Percentiles rank a stretch among this genome's conserved stretches.
phyloP scores from a whole-genome alignment of 2,113 vertebrate genomes.

The Lophius piscatorius region DNA sequence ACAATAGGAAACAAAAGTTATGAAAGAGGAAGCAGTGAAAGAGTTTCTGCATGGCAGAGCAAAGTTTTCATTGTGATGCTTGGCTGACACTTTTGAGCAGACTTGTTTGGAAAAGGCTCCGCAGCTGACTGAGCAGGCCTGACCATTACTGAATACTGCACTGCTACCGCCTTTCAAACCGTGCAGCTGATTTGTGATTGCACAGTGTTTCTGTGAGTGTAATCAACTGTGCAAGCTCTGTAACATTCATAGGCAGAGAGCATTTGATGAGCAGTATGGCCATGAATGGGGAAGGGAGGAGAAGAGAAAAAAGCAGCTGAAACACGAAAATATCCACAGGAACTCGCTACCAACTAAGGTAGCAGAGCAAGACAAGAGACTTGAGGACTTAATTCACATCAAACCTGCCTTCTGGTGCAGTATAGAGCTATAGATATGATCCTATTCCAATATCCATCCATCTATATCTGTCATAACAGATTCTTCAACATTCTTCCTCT shows the following conservation, averaged over 20 bases:
- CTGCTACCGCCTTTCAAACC: conserved; percentile 28
- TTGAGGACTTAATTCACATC: conserved; percentile 55
- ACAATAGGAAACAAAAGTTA: conserved; percentile 24
- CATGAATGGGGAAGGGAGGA: conserved; percentile 69
- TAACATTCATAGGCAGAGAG: conserved; percentile 35
- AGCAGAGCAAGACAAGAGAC: conserved; percentile 56
- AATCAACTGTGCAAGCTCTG: conserved; percentile 41
- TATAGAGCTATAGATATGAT: conserved; percentile 21
- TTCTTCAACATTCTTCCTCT: conserved; percentile 6
- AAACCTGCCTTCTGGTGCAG: conserved; percentile 36
- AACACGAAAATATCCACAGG: conserved; percentile 67
- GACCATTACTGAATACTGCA: conserved; percentile 43
- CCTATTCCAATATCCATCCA: conserved; percentile 29
- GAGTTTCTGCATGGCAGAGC: conserved; percentile 5
- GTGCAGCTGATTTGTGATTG: conserved; percentile 19
- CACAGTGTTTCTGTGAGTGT: conserved; percentile 9
- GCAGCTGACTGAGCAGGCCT: conserved; percentile 34
- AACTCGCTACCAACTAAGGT: conserved; percentile 80
- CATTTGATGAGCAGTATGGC: conserved; percentile 45
- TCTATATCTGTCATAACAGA: conserved; percentile 9
- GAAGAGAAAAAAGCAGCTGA: conserved; percentile 51
- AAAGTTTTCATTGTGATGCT: conserved; percentile 8
- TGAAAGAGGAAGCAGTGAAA: conserved; percentile 1
- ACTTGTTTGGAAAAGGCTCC: conserved; percentile 24
- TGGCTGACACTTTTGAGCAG: conserved; percentile 30